phyloP scores from a whole-genome alignment of 2,113 vertebrate genomes.

The Pachyramphus minor region DNA sequence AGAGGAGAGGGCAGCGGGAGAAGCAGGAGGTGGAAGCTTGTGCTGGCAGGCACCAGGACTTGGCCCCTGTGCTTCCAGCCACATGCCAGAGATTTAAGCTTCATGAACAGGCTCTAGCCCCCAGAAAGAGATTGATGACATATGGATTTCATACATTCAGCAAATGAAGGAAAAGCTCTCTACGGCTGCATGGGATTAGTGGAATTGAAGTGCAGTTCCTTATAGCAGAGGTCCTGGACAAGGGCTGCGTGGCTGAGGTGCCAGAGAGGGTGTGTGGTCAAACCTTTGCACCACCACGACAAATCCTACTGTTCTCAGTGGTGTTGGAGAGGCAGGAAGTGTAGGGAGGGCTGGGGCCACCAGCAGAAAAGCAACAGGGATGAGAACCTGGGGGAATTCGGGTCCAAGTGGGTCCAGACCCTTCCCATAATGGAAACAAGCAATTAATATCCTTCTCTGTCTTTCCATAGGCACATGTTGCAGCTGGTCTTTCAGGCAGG shows the following conservation, averaged over 20 bases:
- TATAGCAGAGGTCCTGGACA: background rate
- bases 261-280: fast-evolving
- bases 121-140: slow-evolving; percentile 22
- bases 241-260: background rate
- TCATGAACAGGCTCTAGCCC: background rate
- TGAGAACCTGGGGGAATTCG: background rate
- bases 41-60: background rate
- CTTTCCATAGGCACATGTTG: fast-evolving
- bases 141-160: slow-evolving; percentile 51
- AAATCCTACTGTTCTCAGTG: background rate
- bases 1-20: background rate
- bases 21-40: background rate
- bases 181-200: slow-evolving; percentile 1
- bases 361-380: background rate
- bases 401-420: background rate
- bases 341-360: background rate
- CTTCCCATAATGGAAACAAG: background rate
- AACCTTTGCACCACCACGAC: background rate
- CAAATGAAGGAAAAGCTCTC: slow-evolving; percentile 30
- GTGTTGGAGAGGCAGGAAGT: background rate
- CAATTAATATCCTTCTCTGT: background rate
- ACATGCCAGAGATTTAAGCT: slow-evolving; percentile 56
- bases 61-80: background rate
- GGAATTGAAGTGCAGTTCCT: background rate
- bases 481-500: background rate